Percentiles rank a stretch among this genome's conserved stretches.
Evolutionary conservation across 2,113 vertebrate genomes (phyloP).

Genomic region (Narcine bancroftii): DNA sequence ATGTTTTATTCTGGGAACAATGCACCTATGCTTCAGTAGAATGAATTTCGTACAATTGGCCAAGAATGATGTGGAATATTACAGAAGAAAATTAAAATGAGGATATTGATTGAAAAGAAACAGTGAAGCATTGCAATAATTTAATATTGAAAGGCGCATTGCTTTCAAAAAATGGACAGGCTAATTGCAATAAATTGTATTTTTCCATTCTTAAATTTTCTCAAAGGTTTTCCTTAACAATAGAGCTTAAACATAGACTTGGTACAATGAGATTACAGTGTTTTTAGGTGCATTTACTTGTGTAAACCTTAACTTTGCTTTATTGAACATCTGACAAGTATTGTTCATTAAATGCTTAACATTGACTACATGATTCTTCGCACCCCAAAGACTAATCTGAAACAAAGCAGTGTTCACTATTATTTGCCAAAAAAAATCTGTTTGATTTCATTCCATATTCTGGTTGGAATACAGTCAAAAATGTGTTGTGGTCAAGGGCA

Average conservation of each 20-base stretch:
- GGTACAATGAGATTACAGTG: background rate
- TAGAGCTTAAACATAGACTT: background rate
- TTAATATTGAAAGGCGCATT: background rate
- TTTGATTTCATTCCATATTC: background rate
- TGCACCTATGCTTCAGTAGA: background rate
- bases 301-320: background rate
- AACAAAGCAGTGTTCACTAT: constrained; percentile 5
- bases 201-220: background rate
- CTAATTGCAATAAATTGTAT: background rate
- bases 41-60: background rate
- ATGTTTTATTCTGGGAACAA: background rate
- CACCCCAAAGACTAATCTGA: constrained; percentile 6
- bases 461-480: constrained; percentile 7
- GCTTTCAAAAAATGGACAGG: background rate
- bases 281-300: background rate
- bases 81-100: background rate
- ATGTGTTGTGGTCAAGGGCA: background rate
- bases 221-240: background rate
- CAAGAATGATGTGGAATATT: background rate
- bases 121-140: background rate
- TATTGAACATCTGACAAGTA: background rate
- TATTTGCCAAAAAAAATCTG: background rate
- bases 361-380: constrained; percentile 1
- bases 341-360: background rate
- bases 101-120: background rate